Conservation (phyloP, 2,113 vertebrate genomes). For the Scolopax mira region DNA sequence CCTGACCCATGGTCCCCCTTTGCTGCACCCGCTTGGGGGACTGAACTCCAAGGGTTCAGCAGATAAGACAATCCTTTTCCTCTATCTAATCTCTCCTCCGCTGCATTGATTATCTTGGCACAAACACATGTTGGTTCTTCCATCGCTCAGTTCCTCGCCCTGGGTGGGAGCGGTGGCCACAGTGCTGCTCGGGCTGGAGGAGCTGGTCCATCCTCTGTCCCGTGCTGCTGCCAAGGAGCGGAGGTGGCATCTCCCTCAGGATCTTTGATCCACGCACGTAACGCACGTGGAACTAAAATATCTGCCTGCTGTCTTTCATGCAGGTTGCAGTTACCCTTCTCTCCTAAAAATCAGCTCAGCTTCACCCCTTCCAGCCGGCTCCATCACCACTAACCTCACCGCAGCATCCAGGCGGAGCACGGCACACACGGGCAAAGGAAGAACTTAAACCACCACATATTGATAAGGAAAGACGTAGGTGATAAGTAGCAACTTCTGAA, state of each 20-base stretch:
- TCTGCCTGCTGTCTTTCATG: not conserved
- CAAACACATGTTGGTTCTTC: not conserved
- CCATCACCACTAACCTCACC: not conserved
- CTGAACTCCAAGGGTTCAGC: not conserved
- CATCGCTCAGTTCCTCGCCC: not conserved
- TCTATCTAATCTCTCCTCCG: not conserved
- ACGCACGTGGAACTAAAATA: rapidly evolving
- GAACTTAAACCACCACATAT: not conserved
- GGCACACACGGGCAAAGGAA: not conserved
- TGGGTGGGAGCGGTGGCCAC: rapidly evolving
- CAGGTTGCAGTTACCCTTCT: not conserved
- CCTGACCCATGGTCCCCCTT: not conserved
- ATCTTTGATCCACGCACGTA: not conserved
- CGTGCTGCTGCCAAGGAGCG: not conserved
- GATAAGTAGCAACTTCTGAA: not conserved
- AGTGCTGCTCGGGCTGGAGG: not conserved
- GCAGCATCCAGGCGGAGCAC: not conserved
- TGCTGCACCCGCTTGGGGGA: not conserved
- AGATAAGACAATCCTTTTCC: not conserved
- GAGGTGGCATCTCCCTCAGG: not conserved
- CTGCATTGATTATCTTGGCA: not conserved
- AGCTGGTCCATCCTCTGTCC: not conserved
- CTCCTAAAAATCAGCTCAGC: not conserved
- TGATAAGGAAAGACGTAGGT: not conserved
- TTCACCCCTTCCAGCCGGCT: not conserved